Percentiles rank a stretch among this genome's conserved stretches.
These are phyloP conservation scores for Sebastes diploproa DNA, from an alignment of 2,797 vertebrate species.

Conservation along the genomic window DNA sequence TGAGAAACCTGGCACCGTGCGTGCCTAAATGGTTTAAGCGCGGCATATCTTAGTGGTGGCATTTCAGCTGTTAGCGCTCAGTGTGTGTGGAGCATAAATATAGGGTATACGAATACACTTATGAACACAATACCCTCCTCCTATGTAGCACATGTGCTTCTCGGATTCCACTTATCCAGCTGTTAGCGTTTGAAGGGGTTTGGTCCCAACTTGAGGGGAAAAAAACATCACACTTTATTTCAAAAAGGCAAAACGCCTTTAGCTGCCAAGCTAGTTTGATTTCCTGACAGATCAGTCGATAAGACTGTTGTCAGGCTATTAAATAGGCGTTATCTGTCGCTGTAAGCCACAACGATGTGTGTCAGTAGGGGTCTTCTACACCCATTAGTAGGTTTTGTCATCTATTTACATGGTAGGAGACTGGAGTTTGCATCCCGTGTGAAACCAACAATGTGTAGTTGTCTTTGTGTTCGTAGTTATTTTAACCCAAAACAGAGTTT, in stretches of 20 bases:
- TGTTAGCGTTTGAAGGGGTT: constrained; percentile 44
- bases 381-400: too few relatives aligned
- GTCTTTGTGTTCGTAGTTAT: too few relatives aligned
- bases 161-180: constrained; percentile 58
- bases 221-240: not conserved
- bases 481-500: too few relatives aligned
- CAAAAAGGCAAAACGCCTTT: not conserved
- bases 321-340: too few relatives aligned
- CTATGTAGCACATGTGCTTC: constrained; percentile 48
- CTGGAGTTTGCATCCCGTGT: too few relatives aligned
- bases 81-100: constrained; percentile 63
- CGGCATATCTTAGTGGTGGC: constrained; percentile 65
- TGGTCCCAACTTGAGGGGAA: not conserved
- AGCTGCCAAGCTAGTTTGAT: not conserved
- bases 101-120: constrained; percentile 65
- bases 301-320: too few relatives aligned
- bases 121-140: constrained; percentile 61
- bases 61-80: constrained; percentile 76
- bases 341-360: too few relatives aligned
- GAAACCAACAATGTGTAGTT: too few relatives aligned
- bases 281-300: not conserved
- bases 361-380: too few relatives aligned
- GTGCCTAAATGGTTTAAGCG: constrained; percentile 76
- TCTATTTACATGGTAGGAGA: too few relatives aligned
- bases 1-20: constrained; percentile 72